Percentiles rank a stretch among this genome's conserved stretches.
phyloP scores from a whole-genome alignment of 2,113 vertebrate species.

The Aramus guarauna region DNA sequence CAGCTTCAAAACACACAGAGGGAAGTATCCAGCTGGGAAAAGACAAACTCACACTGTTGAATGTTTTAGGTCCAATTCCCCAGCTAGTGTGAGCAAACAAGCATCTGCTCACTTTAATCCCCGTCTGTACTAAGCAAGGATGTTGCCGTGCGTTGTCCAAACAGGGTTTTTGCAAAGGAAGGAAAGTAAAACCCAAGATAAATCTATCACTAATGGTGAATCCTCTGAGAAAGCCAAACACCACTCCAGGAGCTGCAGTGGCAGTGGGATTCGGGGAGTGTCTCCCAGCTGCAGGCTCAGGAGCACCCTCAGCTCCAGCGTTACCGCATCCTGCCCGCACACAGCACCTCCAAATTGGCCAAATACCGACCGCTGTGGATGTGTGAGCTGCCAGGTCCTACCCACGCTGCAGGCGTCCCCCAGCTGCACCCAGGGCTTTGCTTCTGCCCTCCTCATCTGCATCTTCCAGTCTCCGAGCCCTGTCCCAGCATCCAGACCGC shows the following conservation, averaged over 20 bases:
- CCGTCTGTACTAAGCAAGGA: background rate
- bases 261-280: background rate
- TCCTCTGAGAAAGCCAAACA: background rate
- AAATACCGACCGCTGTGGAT: accelerated
- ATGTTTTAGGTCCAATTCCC: background rate
- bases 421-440: background rate
- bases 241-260: background rate
- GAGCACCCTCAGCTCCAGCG: background rate
- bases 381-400: background rate
- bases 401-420: accelerated
- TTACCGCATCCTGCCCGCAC: background rate
- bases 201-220: background rate
- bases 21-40: conserved; percentile 17
- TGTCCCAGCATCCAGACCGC: background rate
- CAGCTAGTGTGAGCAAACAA: background rate
- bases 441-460: background rate
- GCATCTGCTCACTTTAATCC: background rate
- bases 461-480: background rate
- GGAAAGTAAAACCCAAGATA: background rate
- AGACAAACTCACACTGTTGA: background rate
- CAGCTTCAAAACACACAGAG: background rate
- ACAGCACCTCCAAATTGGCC: background rate
- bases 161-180: background rate
- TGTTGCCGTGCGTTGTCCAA: background rate
- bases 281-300: background rate